A percentile compares a stretch with the other conserved stretches of the same genome.
Evolutionary conservation across 2,888 invertebrate species (phyloP).

Genomic region (Lycophotia porphyrea): DNA sequence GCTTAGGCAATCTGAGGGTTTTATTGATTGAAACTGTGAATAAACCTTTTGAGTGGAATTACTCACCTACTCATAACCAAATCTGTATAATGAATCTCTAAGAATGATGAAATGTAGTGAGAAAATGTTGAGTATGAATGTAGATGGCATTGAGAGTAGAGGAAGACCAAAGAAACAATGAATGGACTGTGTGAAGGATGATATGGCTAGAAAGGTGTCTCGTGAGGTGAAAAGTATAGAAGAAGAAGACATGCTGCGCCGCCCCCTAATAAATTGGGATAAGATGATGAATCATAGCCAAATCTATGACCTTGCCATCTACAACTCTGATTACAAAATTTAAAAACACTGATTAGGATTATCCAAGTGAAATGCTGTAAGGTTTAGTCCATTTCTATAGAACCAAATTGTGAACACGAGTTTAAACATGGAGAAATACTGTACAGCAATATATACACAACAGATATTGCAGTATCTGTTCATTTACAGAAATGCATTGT

Average conservation of each 20-base stretch:
- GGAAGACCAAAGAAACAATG: no score
- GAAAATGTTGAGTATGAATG: background rate
- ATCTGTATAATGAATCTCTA: background rate
- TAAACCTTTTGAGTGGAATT: conserved; percentile 6
- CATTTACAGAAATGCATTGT: background rate
- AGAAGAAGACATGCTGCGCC: no score
- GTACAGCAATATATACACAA: background rate
- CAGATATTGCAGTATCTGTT: no score
- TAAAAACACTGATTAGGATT: background rate
- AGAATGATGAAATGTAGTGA: background rate
- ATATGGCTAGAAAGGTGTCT: no score
- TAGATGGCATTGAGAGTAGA: no score
- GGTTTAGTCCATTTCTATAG: background rate
- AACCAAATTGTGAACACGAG: background rate
- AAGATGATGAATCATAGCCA: background rate
- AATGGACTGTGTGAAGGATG: no score
- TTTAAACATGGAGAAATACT: background rate
- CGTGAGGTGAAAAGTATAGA: no score
- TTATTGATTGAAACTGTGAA: conserved; percentile 6
- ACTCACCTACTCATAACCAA: background rate
- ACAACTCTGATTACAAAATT: background rate
- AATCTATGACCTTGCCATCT: background rate
- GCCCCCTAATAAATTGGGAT: no score
- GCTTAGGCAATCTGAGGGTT: conserved; percentile 14
- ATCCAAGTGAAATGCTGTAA: background rate